Evolutionary conservation across 2,113 vertebrate species (phyloP).

Genomic region (Ceyx cyanopectus): DNA sequence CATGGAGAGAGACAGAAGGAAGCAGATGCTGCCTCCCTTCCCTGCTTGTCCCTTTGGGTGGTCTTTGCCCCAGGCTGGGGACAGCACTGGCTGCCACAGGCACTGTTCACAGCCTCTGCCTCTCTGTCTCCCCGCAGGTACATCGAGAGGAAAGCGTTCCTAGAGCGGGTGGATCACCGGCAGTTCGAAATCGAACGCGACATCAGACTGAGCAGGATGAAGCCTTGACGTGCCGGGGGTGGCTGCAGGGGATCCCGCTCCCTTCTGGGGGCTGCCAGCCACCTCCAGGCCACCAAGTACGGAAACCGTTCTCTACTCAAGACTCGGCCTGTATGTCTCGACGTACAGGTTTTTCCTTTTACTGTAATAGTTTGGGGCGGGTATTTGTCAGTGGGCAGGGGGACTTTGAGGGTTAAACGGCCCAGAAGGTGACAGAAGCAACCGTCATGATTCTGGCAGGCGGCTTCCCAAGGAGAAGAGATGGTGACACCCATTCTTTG

Average conservation of each 20-base stretch:
- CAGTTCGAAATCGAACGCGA: slow-evolving; percentile 93
- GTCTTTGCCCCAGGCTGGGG: background rate
- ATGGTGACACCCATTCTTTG: background rate
- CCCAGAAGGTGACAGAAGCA: background rate
- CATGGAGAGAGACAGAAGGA: background rate
- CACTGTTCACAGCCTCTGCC: background rate
- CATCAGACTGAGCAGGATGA: slow-evolving; percentile 94
- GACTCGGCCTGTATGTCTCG: slow-evolving; percentile 27
- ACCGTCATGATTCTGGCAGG: background rate
- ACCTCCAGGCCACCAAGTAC: background rate
- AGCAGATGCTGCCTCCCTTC: background rate
- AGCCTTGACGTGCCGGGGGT: slow-evolving; percentile 74
- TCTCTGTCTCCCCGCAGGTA: slow-evolving; percentile 80
- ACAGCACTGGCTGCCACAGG: background rate
- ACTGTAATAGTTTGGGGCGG: slow-evolving; percentile 51
- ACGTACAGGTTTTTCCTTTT: slow-evolving; percentile 33
- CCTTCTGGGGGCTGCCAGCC: background rate
- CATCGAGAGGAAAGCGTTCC: slow-evolving; percentile 95
- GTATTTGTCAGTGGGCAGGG: slow-evolving; percentile 37
- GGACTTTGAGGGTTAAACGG: background rate
- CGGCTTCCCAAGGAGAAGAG: background rate
- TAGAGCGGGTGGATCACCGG: slow-evolving; percentile 95
- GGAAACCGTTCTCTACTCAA: background rate
- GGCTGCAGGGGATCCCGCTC: background rate
- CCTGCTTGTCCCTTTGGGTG: rapidly evolving